These are phyloP conservation scores for Fragum whitleyi DNA, from an alignment of 2,888 invertebrate species.

Conservation along the genomic window DNA sequence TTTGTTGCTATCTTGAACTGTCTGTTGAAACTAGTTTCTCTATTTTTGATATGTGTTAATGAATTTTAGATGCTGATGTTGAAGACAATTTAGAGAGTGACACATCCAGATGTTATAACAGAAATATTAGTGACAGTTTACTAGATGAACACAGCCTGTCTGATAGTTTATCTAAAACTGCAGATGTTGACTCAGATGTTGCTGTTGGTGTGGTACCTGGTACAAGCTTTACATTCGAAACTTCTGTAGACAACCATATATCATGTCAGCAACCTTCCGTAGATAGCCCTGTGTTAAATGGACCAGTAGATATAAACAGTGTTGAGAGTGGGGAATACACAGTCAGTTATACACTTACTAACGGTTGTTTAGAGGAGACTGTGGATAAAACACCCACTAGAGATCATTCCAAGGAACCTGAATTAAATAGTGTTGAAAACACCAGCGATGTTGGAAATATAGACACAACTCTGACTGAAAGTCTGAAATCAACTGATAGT, in stretches of 20 bases:
- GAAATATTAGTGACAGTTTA: slow-evolving; percentile 49
- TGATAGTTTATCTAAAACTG: slow-evolving; percentile 10
- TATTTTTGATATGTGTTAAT: too few relatives aligned
- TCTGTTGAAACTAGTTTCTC: too few relatives aligned
- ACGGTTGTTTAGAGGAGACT: slow-evolving; percentile 41
- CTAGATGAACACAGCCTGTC: slow-evolving; percentile 10
- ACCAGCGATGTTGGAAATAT: not conserved
- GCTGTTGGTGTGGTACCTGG: not conserved
- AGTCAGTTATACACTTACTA: slow-evolving; percentile 44
- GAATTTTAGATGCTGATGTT: slow-evolving; percentile 84
- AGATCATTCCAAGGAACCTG: not conserved
- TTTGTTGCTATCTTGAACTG: too few relatives aligned
- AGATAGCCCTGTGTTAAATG: slow-evolving; percentile 31
- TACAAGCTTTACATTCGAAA: slow-evolving; percentile 21
- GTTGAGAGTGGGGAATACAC: slow-evolving; percentile 29
- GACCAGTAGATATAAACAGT: slow-evolving; percentile 19
- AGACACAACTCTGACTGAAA: slow-evolving; percentile 2
- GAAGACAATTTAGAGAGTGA: slow-evolving; percentile 85
- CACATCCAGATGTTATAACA: slow-evolving; percentile 68
- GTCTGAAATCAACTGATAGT: not conserved
- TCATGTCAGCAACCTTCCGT: not conserved
- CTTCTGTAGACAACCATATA: slow-evolving; percentile 7
- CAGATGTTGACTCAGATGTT: not conserved
- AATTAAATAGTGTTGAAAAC: not conserved
- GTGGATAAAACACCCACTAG: not conserved